Percentiles rank a stretch among this genome's conserved stretches.
Conservation (phyloP, 1,140 invertebrate species). For the Drosophila lowei region DNA sequence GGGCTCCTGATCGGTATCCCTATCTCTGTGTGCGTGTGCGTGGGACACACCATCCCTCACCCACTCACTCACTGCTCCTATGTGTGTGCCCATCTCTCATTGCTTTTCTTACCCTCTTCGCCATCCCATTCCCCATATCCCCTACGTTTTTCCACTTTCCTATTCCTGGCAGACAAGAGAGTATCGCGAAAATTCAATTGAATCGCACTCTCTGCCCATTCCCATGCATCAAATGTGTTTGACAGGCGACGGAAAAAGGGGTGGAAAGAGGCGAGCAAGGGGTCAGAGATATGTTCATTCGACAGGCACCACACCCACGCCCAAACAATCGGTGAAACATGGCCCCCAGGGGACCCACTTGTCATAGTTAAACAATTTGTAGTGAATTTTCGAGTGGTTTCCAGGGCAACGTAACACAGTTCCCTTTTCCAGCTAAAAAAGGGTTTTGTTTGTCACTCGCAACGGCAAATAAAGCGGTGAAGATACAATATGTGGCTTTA, state of each 20-base stretch:
- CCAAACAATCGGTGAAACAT: conserved; percentile 33
- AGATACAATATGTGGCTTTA: too few species aligned
- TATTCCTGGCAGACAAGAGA: conserved; percentile 17
- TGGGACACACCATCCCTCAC: too few species aligned
- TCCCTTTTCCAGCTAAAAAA: too few species aligned
- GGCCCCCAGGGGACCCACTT: conserved; percentile 33
- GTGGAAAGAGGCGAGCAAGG: background rate
- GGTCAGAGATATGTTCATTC: conserved; percentile 10
- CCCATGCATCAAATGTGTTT: conserved; percentile 13
- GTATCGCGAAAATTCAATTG: conserved; percentile 56
- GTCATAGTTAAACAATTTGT: conserved; percentile 61
- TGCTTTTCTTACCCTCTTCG: background rate
- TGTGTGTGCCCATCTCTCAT: background rate
- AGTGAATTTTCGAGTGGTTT: conserved; percentile 47
- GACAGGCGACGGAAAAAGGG: conserved; percentile 18
- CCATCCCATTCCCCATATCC: too few species aligned
- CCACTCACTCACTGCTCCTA: too few species aligned
- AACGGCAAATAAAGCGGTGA: too few species aligned
- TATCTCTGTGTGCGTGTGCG: too few species aligned
- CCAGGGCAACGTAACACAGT: too few species aligned
- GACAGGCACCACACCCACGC: background rate
- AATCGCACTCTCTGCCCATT: conserved; percentile 26
- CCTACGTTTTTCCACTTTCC: conserved; percentile 3
- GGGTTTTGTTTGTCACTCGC: background rate
- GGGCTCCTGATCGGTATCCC: background rate